Evolutionary conservation across 2,113 vertebrate genomes (phyloP).

Genomic region (Bufo gargarizans): DNA sequence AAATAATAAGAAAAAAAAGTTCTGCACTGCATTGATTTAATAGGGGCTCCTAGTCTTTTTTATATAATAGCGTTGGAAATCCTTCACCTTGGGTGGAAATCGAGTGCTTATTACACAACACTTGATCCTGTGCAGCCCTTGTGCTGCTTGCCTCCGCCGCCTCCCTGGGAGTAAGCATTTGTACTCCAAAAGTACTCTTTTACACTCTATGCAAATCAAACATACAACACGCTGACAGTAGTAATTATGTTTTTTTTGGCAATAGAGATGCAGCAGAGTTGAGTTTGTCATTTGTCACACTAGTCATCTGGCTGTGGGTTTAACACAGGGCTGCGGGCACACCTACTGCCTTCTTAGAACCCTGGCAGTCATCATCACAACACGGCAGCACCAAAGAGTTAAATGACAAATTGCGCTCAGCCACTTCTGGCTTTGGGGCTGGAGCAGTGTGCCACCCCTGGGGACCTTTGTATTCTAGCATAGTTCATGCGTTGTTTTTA

Average conservation of each 20-base stretch:
- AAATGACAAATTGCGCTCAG: slow-evolving; percentile 10
- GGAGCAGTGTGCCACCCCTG: not conserved
- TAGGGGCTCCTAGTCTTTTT: not conserved
- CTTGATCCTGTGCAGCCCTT: not conserved
- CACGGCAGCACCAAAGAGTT: slow-evolving; percentile 7
- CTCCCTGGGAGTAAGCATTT: not conserved
- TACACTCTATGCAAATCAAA: not conserved
- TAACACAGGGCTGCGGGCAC: not conserved
- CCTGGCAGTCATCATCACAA: not conserved
- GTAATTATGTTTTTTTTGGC: not conserved
- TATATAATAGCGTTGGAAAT: not conserved
- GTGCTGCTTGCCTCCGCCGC: not conserved
- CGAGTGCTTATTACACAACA: not conserved
- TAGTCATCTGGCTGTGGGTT: not conserved
- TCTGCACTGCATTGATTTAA: not conserved
- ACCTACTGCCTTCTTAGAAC: not conserved
- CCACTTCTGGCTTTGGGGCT: slow-evolving; percentile 1
- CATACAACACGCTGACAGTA: not conserved
- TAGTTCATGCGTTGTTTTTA: not conserved
- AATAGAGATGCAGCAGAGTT: not conserved
- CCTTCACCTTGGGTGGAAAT: not conserved
- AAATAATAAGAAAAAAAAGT: not conserved
- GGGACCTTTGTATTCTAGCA: slow-evolving; percentile 8
- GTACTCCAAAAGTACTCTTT: no score
- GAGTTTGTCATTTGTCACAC: not conserved